Percentiles rank a stretch among this genome's conserved stretches.
Conservation (phyloP, 2,113 vertebrate genomes). For the Psettodes erumei region DNA sequence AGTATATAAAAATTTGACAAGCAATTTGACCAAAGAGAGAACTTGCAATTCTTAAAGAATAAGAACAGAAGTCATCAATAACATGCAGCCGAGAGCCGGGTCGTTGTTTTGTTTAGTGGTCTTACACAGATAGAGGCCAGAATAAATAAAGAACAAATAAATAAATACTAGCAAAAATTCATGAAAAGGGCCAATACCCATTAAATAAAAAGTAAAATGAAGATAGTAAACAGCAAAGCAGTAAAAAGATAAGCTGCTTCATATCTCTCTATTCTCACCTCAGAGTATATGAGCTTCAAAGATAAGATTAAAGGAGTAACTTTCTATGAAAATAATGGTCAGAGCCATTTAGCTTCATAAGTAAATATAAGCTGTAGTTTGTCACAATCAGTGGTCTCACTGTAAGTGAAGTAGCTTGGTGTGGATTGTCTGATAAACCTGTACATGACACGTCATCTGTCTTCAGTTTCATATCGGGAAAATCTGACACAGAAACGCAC, state of each 20-base stretch:
- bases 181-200: too few relatives aligned
- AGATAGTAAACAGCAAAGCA: neutral
- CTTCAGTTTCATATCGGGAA: too few relatives aligned
- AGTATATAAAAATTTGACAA: neutral
- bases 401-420: neutral
- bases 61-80: neutral
- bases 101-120: neutral
- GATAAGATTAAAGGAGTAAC: slow-evolving; percentile 1
- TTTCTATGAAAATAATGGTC: neutral
- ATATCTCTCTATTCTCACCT: slow-evolving; percentile 23
- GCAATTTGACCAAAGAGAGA: neutral
- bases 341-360: neutral
- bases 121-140: too few relatives aligned
- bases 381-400: neutral
- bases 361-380: neutral
- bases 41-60: neutral
- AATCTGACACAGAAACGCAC: neutral
- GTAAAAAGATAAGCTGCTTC: neutral
- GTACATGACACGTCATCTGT: too few relatives aligned
- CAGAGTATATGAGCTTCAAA: neutral
- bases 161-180: too few relatives aligned
- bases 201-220: too few relatives aligned
- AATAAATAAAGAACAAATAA: too few relatives aligned
- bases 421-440: neutral
- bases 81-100: neutral